Evolutionary conservation across 2,113 vertebrate genomes (phyloP).

Genomic region (Ophiodon elongatus): DNA sequence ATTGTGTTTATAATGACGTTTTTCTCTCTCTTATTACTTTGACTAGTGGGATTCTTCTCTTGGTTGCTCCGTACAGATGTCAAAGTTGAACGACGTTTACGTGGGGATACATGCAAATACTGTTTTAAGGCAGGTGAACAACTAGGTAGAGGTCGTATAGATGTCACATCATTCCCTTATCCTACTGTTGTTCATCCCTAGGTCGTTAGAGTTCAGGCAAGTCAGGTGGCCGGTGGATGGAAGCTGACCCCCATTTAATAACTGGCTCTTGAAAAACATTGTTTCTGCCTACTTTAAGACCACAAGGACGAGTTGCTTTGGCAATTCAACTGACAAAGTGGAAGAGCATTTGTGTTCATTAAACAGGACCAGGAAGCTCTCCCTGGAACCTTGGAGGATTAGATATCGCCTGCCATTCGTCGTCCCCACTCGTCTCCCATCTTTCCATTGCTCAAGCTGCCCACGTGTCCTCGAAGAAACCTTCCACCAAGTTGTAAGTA

Average conservation of each 20-base stretch:
- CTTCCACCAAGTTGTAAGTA: conserved; percentile 24
- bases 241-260: not conserved
- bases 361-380: not conserved
- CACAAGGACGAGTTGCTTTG: not conserved
- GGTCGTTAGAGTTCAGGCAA: not conserved
- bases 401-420: not conserved
- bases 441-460: not conserved
- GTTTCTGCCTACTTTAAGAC: not conserved
- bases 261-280: not conserved
- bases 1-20: not conserved
- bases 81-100: not conserved
- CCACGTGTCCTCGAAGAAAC: not conserved
- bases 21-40: not conserved
- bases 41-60: not conserved
- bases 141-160: not conserved
- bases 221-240: not conserved
- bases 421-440: not conserved
- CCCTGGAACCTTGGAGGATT: not conserved
- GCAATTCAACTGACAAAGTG: not conserved
- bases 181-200: not conserved
- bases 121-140: not conserved
- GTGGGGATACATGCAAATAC: not conserved
- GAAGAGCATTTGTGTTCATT: not conserved
- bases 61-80: not conserved
- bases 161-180: not conserved